These are phyloP conservation scores for Melanargia galathea DNA, from an alignment of 2,888 invertebrate genomes.

Conservation along the genomic window DNA sequence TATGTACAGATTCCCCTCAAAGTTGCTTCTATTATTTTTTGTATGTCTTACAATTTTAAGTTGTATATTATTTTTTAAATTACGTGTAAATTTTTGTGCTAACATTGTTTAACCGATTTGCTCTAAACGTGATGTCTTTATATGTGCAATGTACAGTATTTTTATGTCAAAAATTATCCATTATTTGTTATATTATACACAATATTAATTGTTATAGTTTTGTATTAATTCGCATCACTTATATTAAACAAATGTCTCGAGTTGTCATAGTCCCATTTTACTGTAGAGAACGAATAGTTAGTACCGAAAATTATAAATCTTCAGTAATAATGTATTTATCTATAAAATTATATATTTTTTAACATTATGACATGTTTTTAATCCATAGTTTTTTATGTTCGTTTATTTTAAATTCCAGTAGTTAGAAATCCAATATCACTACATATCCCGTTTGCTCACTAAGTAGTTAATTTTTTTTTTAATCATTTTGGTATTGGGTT, in stretches of 20 bases:
- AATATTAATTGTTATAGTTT: not conserved
- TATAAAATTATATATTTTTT: slow-evolving; percentile 21
- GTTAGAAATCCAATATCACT: slow-evolving; percentile 29
- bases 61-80: slow-evolving; percentile 5
- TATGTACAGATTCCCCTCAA: slow-evolving; percentile 30
- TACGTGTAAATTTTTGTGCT: not conserved
- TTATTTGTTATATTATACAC: not conserved
- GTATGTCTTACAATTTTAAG: slow-evolving; percentile 13
- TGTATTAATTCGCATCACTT: slow-evolving; percentile 58
- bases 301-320: not conserved
- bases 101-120: not conserved
- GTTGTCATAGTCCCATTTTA: not conserved
- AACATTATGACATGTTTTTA: slow-evolving; percentile 12
- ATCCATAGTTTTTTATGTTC: slow-evolving; percentile 23
- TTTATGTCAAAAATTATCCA: not conserved
- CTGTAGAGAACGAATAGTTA: not conserved
- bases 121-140: not conserved
- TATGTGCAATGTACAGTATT: not conserved
- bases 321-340: not conserved
- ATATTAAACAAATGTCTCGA: slow-evolving; percentile 63
- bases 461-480: slow-evolving; percentile 18
- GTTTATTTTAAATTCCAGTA: slow-evolving; percentile 21
- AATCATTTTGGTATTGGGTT: slow-evolving; percentile 31
- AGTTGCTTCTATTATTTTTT: slow-evolving; percentile 26
- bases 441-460: slow-evolving; percentile 20